Conservation (phyloP, 2,113 vertebrate species). For the Bujurquina vittata region DNA sequence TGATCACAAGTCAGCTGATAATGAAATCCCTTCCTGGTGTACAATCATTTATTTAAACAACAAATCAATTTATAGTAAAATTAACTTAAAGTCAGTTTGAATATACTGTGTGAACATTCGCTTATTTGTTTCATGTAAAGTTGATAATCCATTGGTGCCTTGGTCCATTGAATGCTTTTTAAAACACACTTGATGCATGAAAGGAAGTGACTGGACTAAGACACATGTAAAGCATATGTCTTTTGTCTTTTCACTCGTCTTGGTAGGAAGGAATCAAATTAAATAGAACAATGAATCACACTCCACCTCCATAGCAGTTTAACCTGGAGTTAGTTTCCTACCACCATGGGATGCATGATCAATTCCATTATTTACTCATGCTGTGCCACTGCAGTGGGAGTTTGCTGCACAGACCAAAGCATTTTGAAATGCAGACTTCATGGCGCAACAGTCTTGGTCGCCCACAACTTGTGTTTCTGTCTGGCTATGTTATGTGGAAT, state of each 20-base stretch:
- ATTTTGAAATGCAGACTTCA: constrained; percentile 48
- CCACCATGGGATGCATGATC: constrained; percentile 62
- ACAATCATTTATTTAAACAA: not conserved
- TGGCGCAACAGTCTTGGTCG: constrained; percentile 44
- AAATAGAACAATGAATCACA: constrained; percentile 78
- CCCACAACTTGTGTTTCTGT: constrained; percentile 58
- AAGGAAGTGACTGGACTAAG: not conserved
- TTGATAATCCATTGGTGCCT: not conserved
- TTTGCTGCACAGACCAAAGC: constrained; percentile 45
- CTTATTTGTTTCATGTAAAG: too few species aligned
- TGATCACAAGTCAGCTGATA: not conserved
- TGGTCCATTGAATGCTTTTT: not conserved
- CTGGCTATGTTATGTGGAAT: constrained; percentile 62
- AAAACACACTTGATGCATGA: not conserved
- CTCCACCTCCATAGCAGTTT: constrained; percentile 71
- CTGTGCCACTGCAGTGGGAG: constrained; percentile 54
- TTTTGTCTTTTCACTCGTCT: constrained; percentile 51
- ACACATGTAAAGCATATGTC: constrained; percentile 16
- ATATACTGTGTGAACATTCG: too few species aligned
- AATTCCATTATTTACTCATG: constrained; percentile 55
- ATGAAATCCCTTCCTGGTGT: not conserved
- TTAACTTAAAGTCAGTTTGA: not conserved
- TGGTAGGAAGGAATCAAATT: constrained; percentile 43
- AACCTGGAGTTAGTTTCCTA: constrained; percentile 73
- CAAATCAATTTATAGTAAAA: not conserved